Conservation (phyloP, 2,797 vertebrate species). For the Knipowitschia caucasica region DNA sequence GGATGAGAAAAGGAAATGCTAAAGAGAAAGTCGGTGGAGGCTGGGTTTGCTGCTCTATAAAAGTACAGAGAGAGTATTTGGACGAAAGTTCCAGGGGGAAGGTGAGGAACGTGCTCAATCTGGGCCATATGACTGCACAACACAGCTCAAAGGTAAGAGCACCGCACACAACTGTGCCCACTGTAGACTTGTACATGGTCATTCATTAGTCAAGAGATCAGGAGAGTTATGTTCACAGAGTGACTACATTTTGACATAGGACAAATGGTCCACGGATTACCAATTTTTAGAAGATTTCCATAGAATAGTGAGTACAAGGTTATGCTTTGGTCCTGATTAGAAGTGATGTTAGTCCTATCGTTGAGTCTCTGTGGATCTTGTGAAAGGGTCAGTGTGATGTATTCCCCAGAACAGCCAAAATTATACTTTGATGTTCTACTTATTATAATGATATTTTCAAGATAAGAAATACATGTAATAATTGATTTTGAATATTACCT, state of each 20-base stretch:
- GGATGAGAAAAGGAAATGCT: slow-evolving; percentile 2
- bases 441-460: not conserved
- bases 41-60: slow-evolving; percentile 48
- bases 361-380: no score
- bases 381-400: not conserved
- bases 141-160: slow-evolving; percentile 61
- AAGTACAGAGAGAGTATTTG: slow-evolving; percentile 14
- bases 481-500: not conserved
- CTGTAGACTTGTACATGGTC: no score
- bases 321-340: no score
- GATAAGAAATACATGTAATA: not conserved
- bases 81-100: slow-evolving; percentile 10
- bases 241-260: no score
- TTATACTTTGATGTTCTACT: not conserved
- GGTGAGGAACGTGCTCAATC: slow-evolving; percentile 12
- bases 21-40: slow-evolving; percentile 30
- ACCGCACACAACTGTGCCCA: not conserved
- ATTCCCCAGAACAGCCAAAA: not conserved
- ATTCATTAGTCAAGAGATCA: no score
- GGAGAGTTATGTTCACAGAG: no score
- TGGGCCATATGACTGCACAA: slow-evolving; percentile 63
- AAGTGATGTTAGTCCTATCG: no score
- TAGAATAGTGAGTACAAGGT: no score
- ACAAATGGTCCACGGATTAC: no score
- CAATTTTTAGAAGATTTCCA: no score